Base-by-base conservation (phyloP, 37 sponge, comb jelly and placozoan genomes). In the Amphimedon queenslandica region DNA sequence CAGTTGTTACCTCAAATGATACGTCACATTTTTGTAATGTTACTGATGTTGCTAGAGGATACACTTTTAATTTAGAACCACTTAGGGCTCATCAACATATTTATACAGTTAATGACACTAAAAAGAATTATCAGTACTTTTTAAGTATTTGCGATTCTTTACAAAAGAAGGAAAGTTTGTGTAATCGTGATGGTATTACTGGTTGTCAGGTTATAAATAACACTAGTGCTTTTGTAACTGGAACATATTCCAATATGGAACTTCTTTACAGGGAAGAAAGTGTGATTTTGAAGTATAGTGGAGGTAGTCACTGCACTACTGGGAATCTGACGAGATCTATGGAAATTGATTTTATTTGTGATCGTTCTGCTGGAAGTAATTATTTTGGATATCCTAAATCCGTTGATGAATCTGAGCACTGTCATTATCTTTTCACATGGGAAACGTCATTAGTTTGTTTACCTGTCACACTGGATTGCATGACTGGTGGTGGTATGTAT, bases 371-470 rank as follows among this genome's bases (percentile, higher is more conserved):
- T 1, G 41, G 63, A 20, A 36, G 37, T 2, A 57, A 41, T 2
- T 36, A 35, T 61, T 8, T 29, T 3, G 67, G 69, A 0, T 5
- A 13, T 40, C 91, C 91, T 8, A 23, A 18, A 6, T 90, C 63
- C 58, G 64, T 81, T 35, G 13, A 71, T 18, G 91, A 90, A 39
- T 36, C 56, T 37, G 66, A 61, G 3, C 36, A 70, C 35, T 90
- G 91, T 80, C 63, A 24, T n/a, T 90, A 90, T 55, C 43, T 74
- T 16, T 90, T 90, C 41, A 57, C 40, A 25, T 90, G 91, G 91
- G 77, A 81, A 20, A 90, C 91, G 2, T 55, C 66, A 28, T 38
- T 90, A 33, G 91, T 87, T 23, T 90, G 91, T 55, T 37, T 27
- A 4, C 89, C 83, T 4, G 72, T 53, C 55, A 73, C 73, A 31